Evolutionary conservation across 64 coral and sea anemone species (phyloP), one percentile per base, ranked within the genome.

Genomic region (Acropora tenuis): DNA sequence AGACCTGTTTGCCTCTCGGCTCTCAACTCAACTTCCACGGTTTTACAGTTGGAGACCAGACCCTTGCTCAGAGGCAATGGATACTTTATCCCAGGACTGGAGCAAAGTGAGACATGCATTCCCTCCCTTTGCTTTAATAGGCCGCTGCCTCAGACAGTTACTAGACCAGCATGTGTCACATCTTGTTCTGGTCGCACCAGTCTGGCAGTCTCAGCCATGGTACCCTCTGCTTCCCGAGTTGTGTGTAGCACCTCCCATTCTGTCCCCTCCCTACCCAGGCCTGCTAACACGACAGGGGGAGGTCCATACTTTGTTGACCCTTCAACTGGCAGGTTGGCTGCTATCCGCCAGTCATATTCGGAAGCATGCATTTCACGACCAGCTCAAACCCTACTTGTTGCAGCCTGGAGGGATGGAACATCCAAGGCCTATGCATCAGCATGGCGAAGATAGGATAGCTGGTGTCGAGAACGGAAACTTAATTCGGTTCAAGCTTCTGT

Each of bases 121-220:
- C 82, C 83, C 83, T 78, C 83, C 82, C 77, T 92, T 87, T 86
- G 81, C 90, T 78, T 84, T 93, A 82, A 76, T 93, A 46, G 84
- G 91, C 66, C 47, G 78, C 55, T 92, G 90, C 48, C 74, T 92
- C 12, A 92, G 77, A 84, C 47, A 92, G 61, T n/a, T 92, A 61
- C 71, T 87, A 71, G 57, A 78, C 11, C 74, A 92, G 82, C 63
- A 67, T 41, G 83, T 92, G 18, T 41, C 59, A 77, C 59, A 19
- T 50, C 74, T 87, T 50, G 90, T 92, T 48, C 49, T 92, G 17
- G 74, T 86, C 16, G 17, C 89, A 63, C 79, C 89, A 53, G 43
- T 74, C 3, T 81, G 88, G 88, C 76, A 52, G 60, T 48, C 89
- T 4, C 89, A 90, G 18, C 79, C 69, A 6, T 78, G 76, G 76